phyloP scores from a whole-genome alignment of 2,797 vertebrate genomes.

The Mus caroli region DNA sequence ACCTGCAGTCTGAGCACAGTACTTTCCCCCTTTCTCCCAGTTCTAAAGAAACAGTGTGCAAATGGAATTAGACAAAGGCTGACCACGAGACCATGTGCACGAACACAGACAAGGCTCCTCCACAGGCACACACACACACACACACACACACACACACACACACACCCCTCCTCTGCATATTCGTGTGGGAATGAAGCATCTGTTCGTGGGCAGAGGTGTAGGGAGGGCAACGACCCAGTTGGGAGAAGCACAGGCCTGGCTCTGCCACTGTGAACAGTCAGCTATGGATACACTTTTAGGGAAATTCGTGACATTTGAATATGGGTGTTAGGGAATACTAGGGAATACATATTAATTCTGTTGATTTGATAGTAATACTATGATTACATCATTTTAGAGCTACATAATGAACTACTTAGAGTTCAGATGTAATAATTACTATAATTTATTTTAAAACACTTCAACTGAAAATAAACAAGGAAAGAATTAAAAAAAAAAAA shows the following conservation, averaged over 20 bases:
- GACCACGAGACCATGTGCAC: neutral
- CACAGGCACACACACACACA: no score
- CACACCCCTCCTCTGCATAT: neutral
- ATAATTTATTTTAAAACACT: constrained; percentile 46
- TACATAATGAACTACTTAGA: constrained; percentile 29
- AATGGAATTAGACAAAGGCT: neutral
- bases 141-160: neutral
- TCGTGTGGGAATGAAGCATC: neutral
- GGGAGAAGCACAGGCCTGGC: neutral
- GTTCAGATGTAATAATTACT: constrained; percentile 41
- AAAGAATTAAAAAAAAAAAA: neutral
- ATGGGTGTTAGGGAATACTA: constrained; percentile 21
- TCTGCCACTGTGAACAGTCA: neutral
- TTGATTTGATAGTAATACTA: constrained; percentile 23
- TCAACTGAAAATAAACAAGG: constrained; percentile 11
- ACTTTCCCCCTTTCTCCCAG: neutral
- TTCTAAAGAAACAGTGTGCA: constrained; percentile 13
- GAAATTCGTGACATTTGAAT: neutral
- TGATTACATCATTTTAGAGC: constrained; percentile 25
- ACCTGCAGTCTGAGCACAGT: neutral
- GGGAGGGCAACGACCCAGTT: neutral
- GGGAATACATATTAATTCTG: constrained; percentile 52
- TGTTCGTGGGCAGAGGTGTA: neutral
- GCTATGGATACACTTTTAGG: neutral
- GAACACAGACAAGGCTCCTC: neutral